Evolutionary conservation across 2,797 vertebrate species (phyloP).

Genomic region (Liparis tanakae): DNA sequence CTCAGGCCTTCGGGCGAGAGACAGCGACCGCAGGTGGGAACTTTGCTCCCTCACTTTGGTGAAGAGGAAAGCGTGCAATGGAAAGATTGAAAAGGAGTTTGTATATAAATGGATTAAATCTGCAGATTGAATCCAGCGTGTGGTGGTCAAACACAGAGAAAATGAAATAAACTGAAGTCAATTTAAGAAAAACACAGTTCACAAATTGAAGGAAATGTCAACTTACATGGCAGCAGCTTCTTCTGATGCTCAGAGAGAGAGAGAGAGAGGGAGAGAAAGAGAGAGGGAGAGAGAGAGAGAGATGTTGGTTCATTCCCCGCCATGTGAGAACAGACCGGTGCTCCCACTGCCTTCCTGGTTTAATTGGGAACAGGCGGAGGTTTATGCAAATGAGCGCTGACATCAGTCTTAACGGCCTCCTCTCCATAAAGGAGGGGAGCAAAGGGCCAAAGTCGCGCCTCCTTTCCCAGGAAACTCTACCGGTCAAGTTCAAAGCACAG

Average conservation of each 20-base stretch:
- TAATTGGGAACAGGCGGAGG: slow-evolving; percentile 84
- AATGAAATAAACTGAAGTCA: not conserved
- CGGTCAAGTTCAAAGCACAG: slow-evolving; percentile 85
- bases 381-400: slow-evolving; percentile 84
- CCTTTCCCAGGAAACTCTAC: slow-evolving; percentile 79
- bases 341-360: slow-evolving; percentile 70
- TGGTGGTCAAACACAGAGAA: not conserved
- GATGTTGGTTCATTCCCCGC: slow-evolving; percentile 64
- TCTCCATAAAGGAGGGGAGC: slow-evolving; percentile 76
- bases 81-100: not conserved
- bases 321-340: slow-evolving; percentile 75
- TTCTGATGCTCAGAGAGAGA: slow-evolving; percentile 1
- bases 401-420: slow-evolving; percentile 79
- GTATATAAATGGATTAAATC: not conserved
- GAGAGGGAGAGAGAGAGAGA: slow-evolving; percentile 19
- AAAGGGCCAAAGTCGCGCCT: slow-evolving; percentile 80
- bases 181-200: not conserved
- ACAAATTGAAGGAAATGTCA: not conserved
- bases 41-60: slow-evolving; percentile 3
- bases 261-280: slow-evolving; percentile 3
- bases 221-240: slow-evolving; percentile 66
- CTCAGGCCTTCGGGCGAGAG: not conserved
- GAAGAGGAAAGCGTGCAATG: not conserved
- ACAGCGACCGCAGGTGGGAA: not conserved
- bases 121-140: not conserved